Evolutionary conservation across 2,113 vertebrate species (phyloP).

Genomic region (Syngnathus scovelli): DNA sequence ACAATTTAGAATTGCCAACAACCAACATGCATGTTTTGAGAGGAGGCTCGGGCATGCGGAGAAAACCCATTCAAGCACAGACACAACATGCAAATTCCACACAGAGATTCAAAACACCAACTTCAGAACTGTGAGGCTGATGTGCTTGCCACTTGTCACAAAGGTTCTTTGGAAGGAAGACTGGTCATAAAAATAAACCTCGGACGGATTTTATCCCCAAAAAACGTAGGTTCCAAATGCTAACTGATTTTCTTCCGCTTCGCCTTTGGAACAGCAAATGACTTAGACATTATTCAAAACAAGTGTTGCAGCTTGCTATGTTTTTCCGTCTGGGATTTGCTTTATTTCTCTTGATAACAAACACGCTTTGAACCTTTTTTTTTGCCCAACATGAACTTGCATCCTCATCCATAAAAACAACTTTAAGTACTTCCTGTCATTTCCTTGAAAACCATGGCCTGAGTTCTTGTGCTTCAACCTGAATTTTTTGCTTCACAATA

Average conservation of each 20-base stretch:
- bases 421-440: background rate
- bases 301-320: background rate
- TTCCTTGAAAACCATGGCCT: background rate
- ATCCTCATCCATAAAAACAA: background rate
- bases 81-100: background rate
- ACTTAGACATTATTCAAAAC: background rate
- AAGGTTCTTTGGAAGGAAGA: background rate
- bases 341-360: background rate
- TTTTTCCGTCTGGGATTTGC: background rate
- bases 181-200: background rate
- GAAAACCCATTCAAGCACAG: background rate
- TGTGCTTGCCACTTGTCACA: background rate
- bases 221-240: background rate
- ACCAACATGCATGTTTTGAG: no score
- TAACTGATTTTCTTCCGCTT: background rate
- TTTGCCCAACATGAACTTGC: background rate
- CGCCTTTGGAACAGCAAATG: background rate
- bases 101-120: background rate
- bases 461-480: background rate
- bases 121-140: background rate
- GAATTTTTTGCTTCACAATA: background rate
- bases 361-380: background rate
- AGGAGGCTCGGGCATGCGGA: no score
- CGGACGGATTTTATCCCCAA: background rate
- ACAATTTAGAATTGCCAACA: background rate